phyloP scores from a whole-genome alignment of 2,888 invertebrate genomes.

The Liodrosophila aerea region DNA sequence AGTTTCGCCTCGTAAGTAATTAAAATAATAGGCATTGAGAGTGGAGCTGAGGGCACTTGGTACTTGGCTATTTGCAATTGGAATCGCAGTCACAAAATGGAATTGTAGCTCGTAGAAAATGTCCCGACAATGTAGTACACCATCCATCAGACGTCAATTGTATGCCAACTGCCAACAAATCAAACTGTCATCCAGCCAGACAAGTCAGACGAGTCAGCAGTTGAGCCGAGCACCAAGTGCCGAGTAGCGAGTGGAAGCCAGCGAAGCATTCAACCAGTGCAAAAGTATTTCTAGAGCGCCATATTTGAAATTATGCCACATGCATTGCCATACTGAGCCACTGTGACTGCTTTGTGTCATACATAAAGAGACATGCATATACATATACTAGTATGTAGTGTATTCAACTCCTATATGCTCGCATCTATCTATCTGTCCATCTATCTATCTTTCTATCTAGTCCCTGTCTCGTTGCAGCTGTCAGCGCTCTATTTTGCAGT shows the following conservation, averaged over 20 bases:
- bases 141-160: slow-evolving; percentile 76
- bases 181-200: slow-evolving; percentile 68
- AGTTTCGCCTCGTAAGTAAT: slow-evolving; percentile 32
- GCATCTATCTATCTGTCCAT: slow-evolving; percentile 15
- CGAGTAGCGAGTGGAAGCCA: slow-evolving; percentile 31
- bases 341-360: slow-evolving; percentile 42
- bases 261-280: slow-evolving; percentile 64
- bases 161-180: slow-evolving; percentile 76
- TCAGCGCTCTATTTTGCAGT: slow-evolving; percentile 77
- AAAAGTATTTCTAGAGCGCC: slow-evolving; percentile 71
- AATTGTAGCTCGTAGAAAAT: slow-evolving; percentile 48
- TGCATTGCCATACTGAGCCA: slow-evolving; percentile 43
- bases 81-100: slow-evolving; percentile 14
- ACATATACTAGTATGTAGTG: no score
- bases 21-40: slow-evolving; percentile 45
- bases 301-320: slow-evolving; percentile 76
- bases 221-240: slow-evolving; percentile 27
- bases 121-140: slow-evolving; percentile 74
- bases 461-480: slow-evolving; percentile 73
- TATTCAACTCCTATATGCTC: neutral
- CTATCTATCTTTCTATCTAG: slow-evolving; percentile 51
- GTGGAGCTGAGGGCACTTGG: slow-evolving; percentile 19
- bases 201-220: slow-evolving; percentile 17
- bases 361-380: neutral
- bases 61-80: slow-evolving; percentile 6